These are phyloP conservation scores for Epistrophella euchroma DNA, from an alignment of 2,888 invertebrate species.

Conservation along the genomic window DNA sequence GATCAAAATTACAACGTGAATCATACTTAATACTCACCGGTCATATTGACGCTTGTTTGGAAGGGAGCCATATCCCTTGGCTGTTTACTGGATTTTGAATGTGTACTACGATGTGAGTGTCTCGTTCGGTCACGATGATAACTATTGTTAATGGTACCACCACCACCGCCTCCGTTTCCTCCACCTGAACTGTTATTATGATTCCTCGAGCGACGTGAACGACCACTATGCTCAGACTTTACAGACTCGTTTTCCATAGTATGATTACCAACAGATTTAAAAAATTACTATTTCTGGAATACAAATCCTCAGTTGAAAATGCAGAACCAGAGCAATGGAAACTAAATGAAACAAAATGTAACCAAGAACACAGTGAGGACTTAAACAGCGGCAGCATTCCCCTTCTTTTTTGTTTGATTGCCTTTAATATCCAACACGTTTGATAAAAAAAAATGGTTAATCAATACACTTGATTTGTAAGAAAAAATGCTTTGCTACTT, in stretches of 20 bases:
- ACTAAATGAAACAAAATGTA: constrained; percentile 59
- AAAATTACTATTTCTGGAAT: constrained; percentile 27
- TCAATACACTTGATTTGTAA: constrained; percentile 67
- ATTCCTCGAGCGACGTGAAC: constrained; percentile 89
- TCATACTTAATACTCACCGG: constrained; percentile 84
- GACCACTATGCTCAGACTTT: constrained; percentile 95
- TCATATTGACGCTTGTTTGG: constrained; percentile 93
- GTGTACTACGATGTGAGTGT: constrained; percentile 86
- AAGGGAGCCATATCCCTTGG: constrained; percentile 91
- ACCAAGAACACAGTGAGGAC: constrained; percentile 42
- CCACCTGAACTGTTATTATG: constrained; percentile 82
- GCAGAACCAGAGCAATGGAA: constrained; percentile 18
- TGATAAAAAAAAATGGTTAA: constrained; percentile 55
- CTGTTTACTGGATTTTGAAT: constrained; percentile 86
- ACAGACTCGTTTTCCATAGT: constrained; percentile 97
- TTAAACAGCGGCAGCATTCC: constrained; percentile 70
- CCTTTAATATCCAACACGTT: constrained; percentile 33
- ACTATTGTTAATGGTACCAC: constrained; percentile 84
- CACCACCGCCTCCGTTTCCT: constrained; percentile 78
- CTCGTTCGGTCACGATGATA: constrained; percentile 86
- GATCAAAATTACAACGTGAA: too few species aligned
- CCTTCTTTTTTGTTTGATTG: constrained; percentile 47
- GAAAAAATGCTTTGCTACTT: constrained; percentile 53
- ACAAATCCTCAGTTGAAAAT: constrained; percentile 10
- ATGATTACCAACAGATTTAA: constrained; percentile 42